Conservation (phyloP, 1,140 invertebrate species). For the Fopius arisanus region DNA sequence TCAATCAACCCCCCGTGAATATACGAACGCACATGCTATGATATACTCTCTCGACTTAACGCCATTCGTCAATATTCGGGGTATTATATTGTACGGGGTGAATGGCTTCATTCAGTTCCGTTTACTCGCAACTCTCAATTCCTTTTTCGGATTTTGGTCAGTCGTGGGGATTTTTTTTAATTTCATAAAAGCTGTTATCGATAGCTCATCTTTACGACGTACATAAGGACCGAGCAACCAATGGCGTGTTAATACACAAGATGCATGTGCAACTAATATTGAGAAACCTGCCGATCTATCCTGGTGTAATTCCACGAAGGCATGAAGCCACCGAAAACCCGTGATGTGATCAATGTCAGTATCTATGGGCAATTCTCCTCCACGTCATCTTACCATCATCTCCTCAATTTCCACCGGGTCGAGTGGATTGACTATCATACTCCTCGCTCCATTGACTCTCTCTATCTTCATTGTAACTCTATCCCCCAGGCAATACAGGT, state of each 20-base stretch:
- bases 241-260: not conserved
- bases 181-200: too few relatives aligned
- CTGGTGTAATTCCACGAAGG: not conserved
- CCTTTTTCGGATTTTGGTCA: too few relatives aligned
- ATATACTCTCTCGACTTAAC: not conserved
- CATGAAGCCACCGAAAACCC: not conserved
- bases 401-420: not conserved
- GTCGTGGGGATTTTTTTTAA: too few relatives aligned
- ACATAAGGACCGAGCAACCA: too few relatives aligned
- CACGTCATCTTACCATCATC: not conserved
- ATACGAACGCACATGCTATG: not conserved
- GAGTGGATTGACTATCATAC: not conserved
- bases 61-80: not conserved
- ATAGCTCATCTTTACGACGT: too few relatives aligned
- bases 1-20: not conserved
- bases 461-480: not conserved
- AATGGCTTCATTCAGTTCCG: not conserved
- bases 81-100: not conserved
- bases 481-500: not conserved
- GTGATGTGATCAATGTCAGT: not conserved
- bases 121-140: not conserved
- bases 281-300: not conserved
- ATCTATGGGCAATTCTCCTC: not conserved
- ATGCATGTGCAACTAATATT: not conserved
- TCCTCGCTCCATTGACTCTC: not conserved